Base-by-base conservation (phyloP, 2,888 invertebrate genomes). In the Hypselothyrea guttata region DNA sequence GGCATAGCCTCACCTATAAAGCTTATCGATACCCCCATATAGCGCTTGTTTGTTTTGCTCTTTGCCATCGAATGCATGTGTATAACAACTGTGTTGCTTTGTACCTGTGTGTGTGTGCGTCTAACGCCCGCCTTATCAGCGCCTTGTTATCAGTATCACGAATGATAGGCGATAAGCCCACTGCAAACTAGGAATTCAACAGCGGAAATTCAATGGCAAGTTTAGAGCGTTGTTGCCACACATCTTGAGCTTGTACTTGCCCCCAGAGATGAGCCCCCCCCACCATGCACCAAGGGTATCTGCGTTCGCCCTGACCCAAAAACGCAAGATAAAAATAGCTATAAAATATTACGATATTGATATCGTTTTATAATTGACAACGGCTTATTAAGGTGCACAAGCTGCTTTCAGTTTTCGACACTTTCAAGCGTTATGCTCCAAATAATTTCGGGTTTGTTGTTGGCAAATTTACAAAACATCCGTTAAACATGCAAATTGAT, bases 181-280 rank as follows among this genome's bases (percentile, higher is more conserved):
- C n/a, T 2, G 30, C 28, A 33, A 49, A 47, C 27, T 33, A 54
- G 47, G 53, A 71, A 62, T 41, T 42, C 31, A 8, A 34, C 37
- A 5, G 37, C 63, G 78, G 56, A 64, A 82, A 82, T 71, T 78
- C 78, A 78, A 82, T 82, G 78, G 66, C 82, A 78, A 82, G 75
- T 75, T 65, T 71, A 61, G 40, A 53, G 45, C 31, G 44, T 52
- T 53, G 44, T 22, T 33, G 18, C 7, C 33, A 7, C 38, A 11
- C 30, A 56, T 52, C 45, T 52, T 61, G n/a, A 12, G n/a, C 11
- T 41, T 49, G 34, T 41, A 33, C 49, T 48, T 55, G 30, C 9
- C 12, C 37, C 33, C 30, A 37, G 28, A 57, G 53, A 47, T 53
- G 62, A 37, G 52, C 37, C 5, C 18, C 37, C 5, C 18, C 7